Percentiles rank a stretch among this genome's conserved stretches.
Conservation (phyloP, 2,888 invertebrate genomes). For the Synanthedon vespiformis region DNA sequence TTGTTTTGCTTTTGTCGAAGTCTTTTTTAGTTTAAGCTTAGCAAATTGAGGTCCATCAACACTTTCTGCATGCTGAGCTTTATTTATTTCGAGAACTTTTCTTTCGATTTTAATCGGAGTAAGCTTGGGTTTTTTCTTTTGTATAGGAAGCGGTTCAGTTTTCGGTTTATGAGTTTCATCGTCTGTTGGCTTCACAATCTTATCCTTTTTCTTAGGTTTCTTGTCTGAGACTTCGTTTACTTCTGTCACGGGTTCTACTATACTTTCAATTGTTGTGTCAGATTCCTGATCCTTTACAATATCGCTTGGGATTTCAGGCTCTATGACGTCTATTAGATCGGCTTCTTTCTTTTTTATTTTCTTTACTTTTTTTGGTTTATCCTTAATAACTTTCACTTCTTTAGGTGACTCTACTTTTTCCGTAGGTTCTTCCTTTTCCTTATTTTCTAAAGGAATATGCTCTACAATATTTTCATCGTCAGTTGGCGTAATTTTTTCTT, state of each 20-base stretch:
- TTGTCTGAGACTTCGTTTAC: not conserved
- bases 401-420: not conserved
- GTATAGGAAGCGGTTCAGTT: not conserved
- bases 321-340: not conserved
- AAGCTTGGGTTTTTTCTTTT: constrained; percentile 37
- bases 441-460: not conserved
- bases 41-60: constrained; percentile 73
- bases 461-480: too few species aligned
- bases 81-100: constrained; percentile 72
- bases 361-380: not conserved
- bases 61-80: constrained; percentile 74
- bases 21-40: constrained; percentile 78
- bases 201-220: constrained; percentile 5
- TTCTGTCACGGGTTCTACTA: not conserved
- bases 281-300: too few species aligned
- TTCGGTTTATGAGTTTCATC: not conserved
- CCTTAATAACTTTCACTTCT: not conserved
- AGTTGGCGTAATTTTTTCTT: too few species aligned
- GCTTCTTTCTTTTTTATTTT: not conserved
- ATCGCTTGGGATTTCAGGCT: not conserved
- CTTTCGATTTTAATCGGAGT: constrained; percentile 73
- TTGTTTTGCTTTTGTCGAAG: constrained; percentile 58
- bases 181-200: too few species aligned
- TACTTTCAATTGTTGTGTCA: too few species aligned
- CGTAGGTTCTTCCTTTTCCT: too few species aligned